Base-by-base conservation (phyloP, 2,888 invertebrate genomes). In the Plusia festucae region DNA sequence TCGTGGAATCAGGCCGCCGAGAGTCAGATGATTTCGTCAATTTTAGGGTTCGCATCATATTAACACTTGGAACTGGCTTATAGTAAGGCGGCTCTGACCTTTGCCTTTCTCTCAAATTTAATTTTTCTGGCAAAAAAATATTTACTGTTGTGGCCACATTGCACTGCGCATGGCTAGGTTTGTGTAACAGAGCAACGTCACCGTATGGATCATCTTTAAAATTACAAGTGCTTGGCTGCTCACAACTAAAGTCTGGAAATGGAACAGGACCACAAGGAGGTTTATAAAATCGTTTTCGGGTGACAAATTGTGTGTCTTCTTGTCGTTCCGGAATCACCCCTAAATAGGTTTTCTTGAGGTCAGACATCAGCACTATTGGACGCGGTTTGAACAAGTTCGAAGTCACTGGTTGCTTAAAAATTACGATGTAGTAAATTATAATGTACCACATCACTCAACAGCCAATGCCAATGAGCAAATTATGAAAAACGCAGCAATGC, bases 161-260 rank as follows among this genome's bases (percentile, higher is more conserved):
- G 30, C 30, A 30, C 30, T 8, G 30, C 9, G 8, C 9, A 8
- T 9, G 9, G 9, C 9, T 2, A 30, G 9, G 30, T 30, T 30
- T 30, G 9, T 30, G 30, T 9, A 30, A 30, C 9, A 30, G 30
- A 8, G 9, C 30, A 9, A 9, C 30, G 30, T 7, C 9, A 30
- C 9, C 9, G 30, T 30, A 7, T 9, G 30, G 9, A 30, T 30
- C 9, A 30, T 24, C 24, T 24, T 24, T 24, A 3, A 24, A 24
- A 24, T 24, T 30, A 30, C 30, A 30, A 30, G 59, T 44, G 16
- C 62, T 67, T n/a, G 40, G 32, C 54, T 54, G 27, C 49, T 67
- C 67, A 51, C 67, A 62, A 30, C 66, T 62, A 18, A 18, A 57
- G n/a, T 58, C 66, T 30, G 46, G 52, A 34, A 61, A 66, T n/a